Evolutionary conservation across 2,888 invertebrate species (phyloP).

Genomic region (Mechanitis messenoides): DNA sequence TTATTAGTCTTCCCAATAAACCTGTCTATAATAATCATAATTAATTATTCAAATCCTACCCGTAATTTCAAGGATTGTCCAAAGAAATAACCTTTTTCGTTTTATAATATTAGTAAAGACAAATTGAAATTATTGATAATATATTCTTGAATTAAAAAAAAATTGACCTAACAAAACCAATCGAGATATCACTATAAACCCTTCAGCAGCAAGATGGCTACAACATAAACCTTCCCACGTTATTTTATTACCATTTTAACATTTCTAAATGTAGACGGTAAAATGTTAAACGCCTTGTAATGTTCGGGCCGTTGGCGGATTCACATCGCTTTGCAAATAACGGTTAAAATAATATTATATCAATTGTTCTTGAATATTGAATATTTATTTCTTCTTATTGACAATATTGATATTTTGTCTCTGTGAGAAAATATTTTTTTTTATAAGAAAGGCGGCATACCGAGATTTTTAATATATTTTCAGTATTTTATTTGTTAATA

Average conservation of each 20-base stretch:
- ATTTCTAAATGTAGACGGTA: conserved; percentile 30
- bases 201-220: conserved; percentile 17
- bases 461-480: no score
- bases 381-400: conserved; percentile 9
- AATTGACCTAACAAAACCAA: neutral
- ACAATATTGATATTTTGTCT: no score
- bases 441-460: no score
- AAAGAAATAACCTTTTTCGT: no score
- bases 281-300: conserved; percentile 37
- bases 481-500: no score
- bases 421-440: no score
- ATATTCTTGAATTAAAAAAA: neutral
- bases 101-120: no score
- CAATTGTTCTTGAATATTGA: conserved; percentile 22
- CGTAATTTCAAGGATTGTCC: no score
- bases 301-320: conserved; percentile 30
- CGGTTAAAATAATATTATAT: conserved; percentile 26
- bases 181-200: conserved; percentile 3
- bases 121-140: neutral
- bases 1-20: no score
- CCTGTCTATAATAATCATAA: no score
- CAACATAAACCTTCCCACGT: conserved; percentile 31
- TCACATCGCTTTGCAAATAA: conserved; percentile 27
- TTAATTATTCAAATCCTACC: no score
- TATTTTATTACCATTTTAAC: conserved; percentile 32